Base-by-base conservation (phyloP, 2,113 vertebrate genomes). In the Isichthys henryi region DNA sequence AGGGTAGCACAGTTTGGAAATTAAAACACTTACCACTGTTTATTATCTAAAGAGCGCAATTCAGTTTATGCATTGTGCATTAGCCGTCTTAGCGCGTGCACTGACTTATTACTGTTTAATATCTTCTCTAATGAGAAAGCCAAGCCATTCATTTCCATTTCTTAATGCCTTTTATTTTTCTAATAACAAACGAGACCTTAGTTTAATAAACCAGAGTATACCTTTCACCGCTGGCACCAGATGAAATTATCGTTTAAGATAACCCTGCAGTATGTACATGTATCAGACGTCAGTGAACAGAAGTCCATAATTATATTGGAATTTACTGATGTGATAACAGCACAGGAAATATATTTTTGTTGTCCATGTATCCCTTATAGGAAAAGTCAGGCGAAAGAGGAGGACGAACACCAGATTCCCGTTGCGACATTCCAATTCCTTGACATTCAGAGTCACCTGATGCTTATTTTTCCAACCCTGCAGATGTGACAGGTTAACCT, bases 81-180 rank as follows among this genome's bases (percentile, higher is more conserved):
- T 86, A 50, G 10, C 83, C n/a, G n/a, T 21, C 11, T 50, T 49
- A 50, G 4, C 21, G 5, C 45, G n/a, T n/a, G 83, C 48, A 27
- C n/a, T 49, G 48, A 49, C 83, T 27, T 49, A 86, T 86, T 86
- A 50, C 83, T 27, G 45, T 31, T 50, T 50, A n/a, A 49, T 27
- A 49, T 49, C n/a, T 86, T 86, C 83, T 50, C 83, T 49, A 86
- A 86, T 86, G 45, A 86, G 83, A 86, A 49, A n/a, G 83, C 83
- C 31, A 86, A 50, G 23, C 21, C 3, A 86, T 11, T 50, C n/a
- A n/a, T 85, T 46, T 77, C 31, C 70, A 77, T 77, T 77, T 39
- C 70, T 77, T 77, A 80, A 48, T 49, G 45, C 49, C n/a, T 86
- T 86, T 48, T 85, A 48, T 85, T 23, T 27, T 85, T 6, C 46